phyloP scores from a whole-genome alignment of 2,888 invertebrate genomes.

The Venustoraphidia nigricollis region DNA sequence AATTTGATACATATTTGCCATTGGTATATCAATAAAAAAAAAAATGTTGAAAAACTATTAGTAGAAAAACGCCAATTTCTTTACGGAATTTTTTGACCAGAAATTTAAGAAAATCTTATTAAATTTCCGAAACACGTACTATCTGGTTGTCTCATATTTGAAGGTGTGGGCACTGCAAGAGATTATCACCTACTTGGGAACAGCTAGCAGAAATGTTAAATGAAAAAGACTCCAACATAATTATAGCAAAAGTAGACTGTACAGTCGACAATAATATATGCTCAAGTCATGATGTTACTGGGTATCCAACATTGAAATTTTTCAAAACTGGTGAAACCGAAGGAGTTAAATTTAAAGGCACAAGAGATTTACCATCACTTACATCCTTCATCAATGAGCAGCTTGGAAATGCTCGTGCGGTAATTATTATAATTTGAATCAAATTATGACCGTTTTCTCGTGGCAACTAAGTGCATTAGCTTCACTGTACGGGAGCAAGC shows the following conservation, averaged over 20 bases:
- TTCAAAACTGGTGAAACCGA: constrained; percentile 52
- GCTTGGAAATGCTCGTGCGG: constrained; percentile 29
- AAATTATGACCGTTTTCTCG: neutral
- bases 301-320: constrained; percentile 53
- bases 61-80: too few species aligned
- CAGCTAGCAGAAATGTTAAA: constrained; percentile 55
- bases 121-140: too few species aligned
- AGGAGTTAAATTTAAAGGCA: constrained; percentile 61
- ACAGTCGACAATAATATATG: constrained; percentile 53
- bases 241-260: constrained; percentile 68
- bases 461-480: neutral
- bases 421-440: constrained; percentile 12
- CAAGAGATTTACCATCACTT: constrained; percentile 59
- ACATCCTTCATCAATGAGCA: constrained; percentile 65
- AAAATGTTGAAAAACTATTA: too few species aligned
- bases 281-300: constrained; percentile 59
- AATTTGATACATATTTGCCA: too few species aligned
- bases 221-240: constrained; percentile 43
- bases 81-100: too few species aligned
- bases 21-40: neutral
- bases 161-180: constrained; percentile 79
- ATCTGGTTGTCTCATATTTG: too few species aligned
- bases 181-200: constrained; percentile 60
- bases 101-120: too few species aligned
- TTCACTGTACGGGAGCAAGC: too few species aligned